A percentile compares a stretch with the other conserved stretches of the same genome.
phyloP scores from a whole-genome alignment of 2,888 invertebrate species.

The Podabrus alpinus region DNA sequence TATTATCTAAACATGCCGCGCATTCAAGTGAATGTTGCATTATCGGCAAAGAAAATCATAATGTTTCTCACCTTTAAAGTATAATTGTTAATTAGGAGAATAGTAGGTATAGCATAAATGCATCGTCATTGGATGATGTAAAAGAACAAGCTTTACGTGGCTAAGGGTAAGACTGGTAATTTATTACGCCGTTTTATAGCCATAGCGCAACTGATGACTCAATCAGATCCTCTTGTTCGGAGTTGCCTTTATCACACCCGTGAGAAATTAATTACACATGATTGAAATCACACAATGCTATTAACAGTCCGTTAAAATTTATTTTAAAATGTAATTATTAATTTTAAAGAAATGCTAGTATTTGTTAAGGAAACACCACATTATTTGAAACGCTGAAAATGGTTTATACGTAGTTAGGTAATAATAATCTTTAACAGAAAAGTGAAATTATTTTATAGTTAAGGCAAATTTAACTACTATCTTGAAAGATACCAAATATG shows the following conservation, averaged over 20 bases:
- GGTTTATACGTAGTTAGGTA: too few relatives aligned
- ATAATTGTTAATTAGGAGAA: constrained; percentile 28
- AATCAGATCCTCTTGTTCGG: constrained; percentile 52
- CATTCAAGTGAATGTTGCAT: not conserved
- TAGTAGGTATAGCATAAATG: constrained; percentile 29
- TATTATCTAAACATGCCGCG: not conserved
- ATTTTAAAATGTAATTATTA: not conserved
- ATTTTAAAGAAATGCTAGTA: not conserved
- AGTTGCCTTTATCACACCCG: constrained; percentile 50
- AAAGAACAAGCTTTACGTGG: constrained; percentile 21
- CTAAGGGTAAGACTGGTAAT: constrained; percentile 51
- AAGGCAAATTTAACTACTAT: too few relatives aligned
- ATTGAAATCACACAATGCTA: constrained; percentile 45
- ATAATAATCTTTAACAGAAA: too few relatives aligned
- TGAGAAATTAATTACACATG: constrained; percentile 52
- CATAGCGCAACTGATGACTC: constrained; percentile 48
- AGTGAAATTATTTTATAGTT: too few relatives aligned
- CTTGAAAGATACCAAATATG: too few relatives aligned
- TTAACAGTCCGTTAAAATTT: not conserved
- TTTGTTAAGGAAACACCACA: not conserved
- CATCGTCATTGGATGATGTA: constrained; percentile 29
- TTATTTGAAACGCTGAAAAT: constrained; percentile 33
- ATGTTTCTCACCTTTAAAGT: not conserved
- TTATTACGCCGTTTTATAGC: constrained; percentile 50
- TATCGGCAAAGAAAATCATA: constrained; percentile 5